These are phyloP conservation scores for Blastomussa wellsi DNA, from an alignment of 92 coral and sea anemone genomes.

Conservation along the genomic window DNA sequence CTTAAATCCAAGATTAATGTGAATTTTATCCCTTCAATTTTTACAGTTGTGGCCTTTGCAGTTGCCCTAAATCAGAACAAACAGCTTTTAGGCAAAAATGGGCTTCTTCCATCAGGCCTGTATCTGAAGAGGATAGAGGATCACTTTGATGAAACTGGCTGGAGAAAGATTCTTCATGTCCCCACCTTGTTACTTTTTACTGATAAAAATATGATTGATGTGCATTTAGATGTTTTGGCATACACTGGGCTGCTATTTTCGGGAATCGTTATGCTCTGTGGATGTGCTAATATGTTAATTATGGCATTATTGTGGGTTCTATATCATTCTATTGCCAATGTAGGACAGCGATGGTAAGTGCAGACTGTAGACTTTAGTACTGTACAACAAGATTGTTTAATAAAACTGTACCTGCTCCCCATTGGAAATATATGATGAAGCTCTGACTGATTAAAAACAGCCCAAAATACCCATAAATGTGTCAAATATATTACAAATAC, in stretches of 20 bases:
- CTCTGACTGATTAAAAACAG: too few relatives aligned
- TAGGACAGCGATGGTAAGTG: conserved; percentile 92
- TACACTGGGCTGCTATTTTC: conserved; percentile 81
- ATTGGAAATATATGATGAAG: too few relatives aligned
- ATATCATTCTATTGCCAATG: conserved; percentile 89
- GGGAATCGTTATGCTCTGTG: conserved; percentile 70
- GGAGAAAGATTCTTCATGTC: conserved; percentile 77
- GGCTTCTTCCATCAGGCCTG: conserved; percentile 85
- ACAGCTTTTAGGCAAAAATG: conserved; percentile 90
- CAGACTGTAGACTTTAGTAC: too few relatives aligned
- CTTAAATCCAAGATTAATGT: not conserved
- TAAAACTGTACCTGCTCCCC: too few relatives aligned
- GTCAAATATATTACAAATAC: too few relatives aligned
- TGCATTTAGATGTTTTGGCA: conserved; percentile 78
- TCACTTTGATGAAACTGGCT: conserved; percentile 77
- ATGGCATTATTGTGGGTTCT: conserved; percentile 85
- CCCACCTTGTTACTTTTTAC: conserved; percentile 84
- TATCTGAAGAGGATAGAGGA: conserved; percentile 71
- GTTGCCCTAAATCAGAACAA: conserved; percentile 92
- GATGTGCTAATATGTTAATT: conserved; percentile 86
- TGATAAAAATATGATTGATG: conserved; percentile 70
- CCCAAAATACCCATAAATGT: too few relatives aligned
- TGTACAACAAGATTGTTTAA: too few relatives aligned
- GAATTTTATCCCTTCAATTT: not conserved
- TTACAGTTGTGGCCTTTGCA: conserved; percentile 95